Percentiles rank a stretch among this genome's conserved stretches.
These are phyloP conservation scores for Pristionchus maxplancki DNA, from an alignment of 2,888 invertebrate species.

Conservation along the genomic window DNA sequence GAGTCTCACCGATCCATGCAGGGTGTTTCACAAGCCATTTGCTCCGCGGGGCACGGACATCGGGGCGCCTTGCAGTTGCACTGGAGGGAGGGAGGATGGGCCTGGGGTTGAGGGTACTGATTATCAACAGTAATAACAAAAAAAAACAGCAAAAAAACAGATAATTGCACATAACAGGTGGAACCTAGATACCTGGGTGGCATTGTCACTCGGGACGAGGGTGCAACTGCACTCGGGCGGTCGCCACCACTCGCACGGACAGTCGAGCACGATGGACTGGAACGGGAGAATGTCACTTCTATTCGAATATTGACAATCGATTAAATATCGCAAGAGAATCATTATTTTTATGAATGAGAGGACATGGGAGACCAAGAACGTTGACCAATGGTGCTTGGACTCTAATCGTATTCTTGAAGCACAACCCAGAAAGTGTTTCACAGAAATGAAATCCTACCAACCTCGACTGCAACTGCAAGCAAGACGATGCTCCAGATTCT, in stretches of 20 bases:
- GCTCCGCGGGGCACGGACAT: slow-evolving; percentile 49
- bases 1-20: slow-evolving; percentile 52
- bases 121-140: too few species aligned
- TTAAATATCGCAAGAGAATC: too few species aligned
- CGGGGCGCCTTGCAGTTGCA: slow-evolving; percentile 43
- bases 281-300: neutral
- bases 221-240: slow-evolving; percentile 50
- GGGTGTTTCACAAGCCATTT: slow-evolving; percentile 32
- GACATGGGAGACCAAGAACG: too few species aligned
- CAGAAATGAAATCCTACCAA: neutral
- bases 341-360: too few species aligned
- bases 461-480: neutral
- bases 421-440: neutral
- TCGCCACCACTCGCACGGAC: slow-evolving; percentile 52
- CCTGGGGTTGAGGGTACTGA: neutral
- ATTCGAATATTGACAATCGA: too few species aligned
- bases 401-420: neutral
- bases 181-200: too few species aligned
- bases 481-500: neutral
- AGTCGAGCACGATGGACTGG: slow-evolving; percentile 42
- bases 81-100: neutral
- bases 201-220: neutral
- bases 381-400: too few species aligned
- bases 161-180: too few species aligned
- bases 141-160: too few species aligned